Base-by-base conservation (phyloP, 2,113 vertebrate genomes). In the Boleophthalmus pectinirostris region DNA sequence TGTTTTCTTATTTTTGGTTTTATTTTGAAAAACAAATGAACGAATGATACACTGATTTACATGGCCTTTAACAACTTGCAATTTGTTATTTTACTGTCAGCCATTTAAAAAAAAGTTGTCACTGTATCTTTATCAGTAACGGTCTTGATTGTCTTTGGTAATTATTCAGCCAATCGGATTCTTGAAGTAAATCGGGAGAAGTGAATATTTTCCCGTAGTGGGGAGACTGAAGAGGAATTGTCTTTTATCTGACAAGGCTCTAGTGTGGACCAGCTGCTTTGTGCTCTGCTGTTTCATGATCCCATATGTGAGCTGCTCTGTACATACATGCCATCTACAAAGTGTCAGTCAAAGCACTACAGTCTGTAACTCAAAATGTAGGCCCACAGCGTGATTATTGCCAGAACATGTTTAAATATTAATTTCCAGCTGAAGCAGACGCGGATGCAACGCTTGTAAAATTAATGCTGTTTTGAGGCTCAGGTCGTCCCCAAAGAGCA, bases 341-440 rank as follows among this genome's bases (percentile, higher is more conserved):
- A 81, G 65, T 68, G 64, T 45, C 49, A 11, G n/a, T 68, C 66
- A n/a, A 21, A 29, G 64, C 35, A 53, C 24, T 47, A 21, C 10
- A 10, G 46, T 38, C 56, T 68, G 67, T 56, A 75, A 72, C 0
- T 5, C 47, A 66, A 63, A 68, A 61, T 79, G 72, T 38, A 56
- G 33, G 49, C 25, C 66, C 54, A 61, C 21, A 54, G 73, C 57
- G 49, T 73, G 66, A 80, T 75, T 77, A 70, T 51, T 72, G 60
- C 49, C 54, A 60, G 72, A 73, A 70, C 46, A 82, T 74, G 54
- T 69, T 86, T 8, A 82, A 87, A 87, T 86, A 86, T 89, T 74
- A 21, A 87, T 83, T 65, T 47, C 57, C 38, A 73, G 86, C 68
- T 78, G 66, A 78, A 72, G 77, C 71, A 74, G 29, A 70, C 8